phyloP scores from a whole-genome alignment of 2,797 vertebrate genomes.

The Zenarchopterus dispar region DNA sequence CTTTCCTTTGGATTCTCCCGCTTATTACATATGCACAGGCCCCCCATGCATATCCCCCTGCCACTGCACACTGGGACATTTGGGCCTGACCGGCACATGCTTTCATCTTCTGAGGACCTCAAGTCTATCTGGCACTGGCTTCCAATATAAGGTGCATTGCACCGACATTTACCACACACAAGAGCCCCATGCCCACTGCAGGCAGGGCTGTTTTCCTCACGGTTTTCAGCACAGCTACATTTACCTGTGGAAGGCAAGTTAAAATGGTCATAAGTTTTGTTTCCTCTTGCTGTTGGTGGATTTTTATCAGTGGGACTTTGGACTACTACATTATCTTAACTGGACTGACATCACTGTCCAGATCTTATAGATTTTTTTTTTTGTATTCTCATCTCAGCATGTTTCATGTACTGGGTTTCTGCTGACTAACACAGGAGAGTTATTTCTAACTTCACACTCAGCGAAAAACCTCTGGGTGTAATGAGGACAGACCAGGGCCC shows the following conservation, averaged over 20 bases:
- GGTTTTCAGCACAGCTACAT: constrained; percentile 42
- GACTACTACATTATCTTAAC: too few species aligned
- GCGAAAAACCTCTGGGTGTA: constrained; percentile 43
- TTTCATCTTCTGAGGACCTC: neutral
- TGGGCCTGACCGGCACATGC: constrained; percentile 11
- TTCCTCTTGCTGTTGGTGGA: too few species aligned
- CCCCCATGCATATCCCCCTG: constrained; percentile 38
- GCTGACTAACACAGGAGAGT: constrained; percentile 49
- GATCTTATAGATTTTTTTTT: neutral
- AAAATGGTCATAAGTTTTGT: neutral
- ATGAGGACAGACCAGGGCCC: constrained; percentile 56
- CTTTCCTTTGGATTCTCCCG: constrained; percentile 10
- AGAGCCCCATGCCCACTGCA: constrained; percentile 43
- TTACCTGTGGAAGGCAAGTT: constrained; percentile 39
- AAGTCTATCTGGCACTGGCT: constrained; percentile 19
- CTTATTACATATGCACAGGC: constrained; percentile 34
- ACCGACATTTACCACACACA: constrained; percentile 52
- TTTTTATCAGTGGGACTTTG: neutral
- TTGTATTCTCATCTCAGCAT: too few species aligned
- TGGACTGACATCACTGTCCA: neutral
- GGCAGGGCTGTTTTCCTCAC: constrained; percentile 38
- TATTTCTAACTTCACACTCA: constrained; percentile 46
- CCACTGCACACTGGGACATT: constrained; percentile 37
- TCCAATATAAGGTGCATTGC: constrained; percentile 22
- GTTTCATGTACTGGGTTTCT: neutral